Conservation (phyloP, 2,113 vertebrate species). For the Myocastor coypus region DNA sequence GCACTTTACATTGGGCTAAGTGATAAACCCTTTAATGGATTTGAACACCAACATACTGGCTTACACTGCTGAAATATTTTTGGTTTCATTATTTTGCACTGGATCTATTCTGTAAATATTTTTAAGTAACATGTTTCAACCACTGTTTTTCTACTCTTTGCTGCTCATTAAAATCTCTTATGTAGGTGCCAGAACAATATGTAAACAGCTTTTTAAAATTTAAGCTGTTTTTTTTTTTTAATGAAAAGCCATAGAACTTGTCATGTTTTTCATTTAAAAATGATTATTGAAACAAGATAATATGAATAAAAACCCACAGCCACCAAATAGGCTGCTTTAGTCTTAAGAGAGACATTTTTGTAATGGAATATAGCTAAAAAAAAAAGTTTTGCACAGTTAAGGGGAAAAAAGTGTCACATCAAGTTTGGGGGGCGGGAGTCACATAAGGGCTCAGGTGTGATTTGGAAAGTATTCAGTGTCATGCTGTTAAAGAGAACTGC, state of each 20-base stretch:
- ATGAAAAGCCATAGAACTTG: slow-evolving; percentile 83
- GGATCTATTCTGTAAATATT: slow-evolving; percentile 70
- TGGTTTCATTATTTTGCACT: slow-evolving; percentile 82
- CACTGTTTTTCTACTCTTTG: slow-evolving; percentile 75
- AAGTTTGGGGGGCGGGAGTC: slow-evolving; percentile 53
- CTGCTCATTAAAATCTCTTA: slow-evolving; percentile 71
- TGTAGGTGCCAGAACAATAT: slow-evolving; percentile 71
- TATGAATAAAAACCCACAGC: slow-evolving; percentile 38
- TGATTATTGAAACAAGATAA: slow-evolving; percentile 72
- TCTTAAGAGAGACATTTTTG: background rate
- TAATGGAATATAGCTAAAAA: slow-evolving; percentile 58
- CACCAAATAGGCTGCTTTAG: slow-evolving; percentile 54
- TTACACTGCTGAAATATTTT: slow-evolving; percentile 67
- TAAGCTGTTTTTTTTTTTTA: slow-evolving; percentile 67
- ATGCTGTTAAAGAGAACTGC: background rate
- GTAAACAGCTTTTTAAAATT: slow-evolving; percentile 69
- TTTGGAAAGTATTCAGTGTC: background rate
- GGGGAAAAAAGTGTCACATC: background rate
- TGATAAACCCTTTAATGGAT: slow-evolving; percentile 28
- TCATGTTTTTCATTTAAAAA: slow-evolving; percentile 79
- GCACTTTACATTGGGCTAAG: slow-evolving; percentile 81
- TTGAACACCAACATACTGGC: slow-evolving; percentile 71
- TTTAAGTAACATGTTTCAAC: slow-evolving; percentile 74
- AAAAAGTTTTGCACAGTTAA: slow-evolving; percentile 81
- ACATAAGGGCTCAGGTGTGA: background rate